These are phyloP conservation scores for Chaetodon trifascialis DNA, from an alignment of 2,113 vertebrate species.

Conservation along the genomic window DNA sequence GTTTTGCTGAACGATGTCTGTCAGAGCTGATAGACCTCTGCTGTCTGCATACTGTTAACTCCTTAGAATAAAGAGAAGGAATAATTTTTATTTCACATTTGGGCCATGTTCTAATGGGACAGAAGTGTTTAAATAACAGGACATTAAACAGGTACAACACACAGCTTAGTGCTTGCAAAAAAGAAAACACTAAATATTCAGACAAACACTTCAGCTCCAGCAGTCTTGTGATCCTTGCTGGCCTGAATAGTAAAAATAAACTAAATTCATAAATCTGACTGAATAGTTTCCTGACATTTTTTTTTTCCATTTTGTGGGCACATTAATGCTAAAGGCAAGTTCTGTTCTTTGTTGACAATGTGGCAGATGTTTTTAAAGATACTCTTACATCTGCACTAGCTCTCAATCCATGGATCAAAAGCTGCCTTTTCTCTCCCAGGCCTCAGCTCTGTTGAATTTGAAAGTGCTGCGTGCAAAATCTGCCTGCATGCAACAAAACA, in stretches of 20 bases:
- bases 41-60: not conserved
- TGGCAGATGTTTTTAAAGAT: constrained; percentile 17
- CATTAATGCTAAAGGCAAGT: constrained; percentile 19
- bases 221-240: constrained; percentile 1
- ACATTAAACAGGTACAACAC: not conserved
- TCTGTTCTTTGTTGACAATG: constrained; percentile 34
- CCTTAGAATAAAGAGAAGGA: not conserved
- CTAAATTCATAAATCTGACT: constrained; percentile 21
- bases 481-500: constrained; percentile 7
- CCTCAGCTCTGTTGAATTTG: not conserved
- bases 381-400: constrained; percentile 30
- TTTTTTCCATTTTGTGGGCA: constrained; percentile 25
- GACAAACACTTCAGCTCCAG: not conserved
- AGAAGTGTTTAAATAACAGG: not conserved
- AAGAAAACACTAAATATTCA: not conserved
- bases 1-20: not conserved
- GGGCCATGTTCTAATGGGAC: not conserved
- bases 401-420: constrained; percentile 9
- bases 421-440: not conserved
- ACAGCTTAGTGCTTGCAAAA: not conserved
- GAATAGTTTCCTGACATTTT: constrained; percentile 9
- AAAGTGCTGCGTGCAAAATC: constrained; percentile 23
- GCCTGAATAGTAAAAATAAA: constrained; percentile 12
- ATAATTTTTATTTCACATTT: not conserved
- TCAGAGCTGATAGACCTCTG: not conserved